Percentiles rank a stretch among this genome's conserved stretches.
Evolutionary conservation across 2,113 vertebrate species (phyloP).

Genomic region (Phrynocephalus versicolor): DNA sequence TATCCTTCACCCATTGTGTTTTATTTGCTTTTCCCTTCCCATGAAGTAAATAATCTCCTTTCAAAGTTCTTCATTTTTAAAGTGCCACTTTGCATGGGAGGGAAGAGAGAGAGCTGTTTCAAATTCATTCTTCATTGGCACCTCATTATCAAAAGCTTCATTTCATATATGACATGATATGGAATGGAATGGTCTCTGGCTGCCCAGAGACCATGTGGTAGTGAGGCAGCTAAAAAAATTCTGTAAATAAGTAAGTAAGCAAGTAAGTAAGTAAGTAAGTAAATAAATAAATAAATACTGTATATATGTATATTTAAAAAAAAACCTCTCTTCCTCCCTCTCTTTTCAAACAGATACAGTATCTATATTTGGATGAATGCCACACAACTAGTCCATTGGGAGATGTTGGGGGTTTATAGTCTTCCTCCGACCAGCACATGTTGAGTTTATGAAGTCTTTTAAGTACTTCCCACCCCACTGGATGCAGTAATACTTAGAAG

Average conservation of each 20-base stretch:
- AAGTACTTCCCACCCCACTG: neutral
- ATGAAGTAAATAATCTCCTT: slow-evolving; percentile 29
- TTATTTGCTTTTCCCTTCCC: slow-evolving; percentile 22
- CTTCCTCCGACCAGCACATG: too few relatives aligned
- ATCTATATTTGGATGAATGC: neutral
- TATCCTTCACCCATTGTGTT: neutral
- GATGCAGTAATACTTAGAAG: neutral
- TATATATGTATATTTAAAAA: too few relatives aligned
- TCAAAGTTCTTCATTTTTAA: slow-evolving; percentile 36
- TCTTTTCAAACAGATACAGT: too few relatives aligned
- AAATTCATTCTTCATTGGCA: slow-evolving; percentile 18
- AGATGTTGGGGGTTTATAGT: neutral
- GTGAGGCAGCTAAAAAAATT: too few relatives aligned
- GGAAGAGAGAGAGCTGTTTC: neutral
- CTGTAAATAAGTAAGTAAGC: too few relatives aligned
- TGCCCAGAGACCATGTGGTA: too few relatives aligned
- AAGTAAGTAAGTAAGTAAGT: too few relatives aligned
- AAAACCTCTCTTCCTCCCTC: too few relatives aligned
- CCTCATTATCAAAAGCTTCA: neutral
- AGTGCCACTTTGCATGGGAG: neutral
- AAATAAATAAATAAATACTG: too few relatives aligned
- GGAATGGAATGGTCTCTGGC: too few relatives aligned
- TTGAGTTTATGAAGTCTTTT: neutral
- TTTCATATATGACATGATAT: slow-evolving; percentile 21
- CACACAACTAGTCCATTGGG: neutral